phyloP scores from a whole-genome alignment of 2,888 invertebrate species.

The Xanthorhoe designata region DNA sequence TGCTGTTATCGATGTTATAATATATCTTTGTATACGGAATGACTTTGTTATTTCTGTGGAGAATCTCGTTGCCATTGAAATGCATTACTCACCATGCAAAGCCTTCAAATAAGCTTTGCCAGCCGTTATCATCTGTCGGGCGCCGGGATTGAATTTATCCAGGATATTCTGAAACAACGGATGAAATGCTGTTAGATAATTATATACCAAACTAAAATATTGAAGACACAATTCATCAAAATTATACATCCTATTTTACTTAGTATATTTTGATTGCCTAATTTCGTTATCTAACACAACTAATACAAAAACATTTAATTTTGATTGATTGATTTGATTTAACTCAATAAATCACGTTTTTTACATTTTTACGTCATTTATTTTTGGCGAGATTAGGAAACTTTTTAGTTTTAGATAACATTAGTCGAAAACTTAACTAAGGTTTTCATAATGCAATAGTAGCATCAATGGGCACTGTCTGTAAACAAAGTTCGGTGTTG shows the following conservation, averaged over 20 bases:
- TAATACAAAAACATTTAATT: too few relatives aligned
- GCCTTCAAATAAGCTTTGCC: conserved; percentile 98
- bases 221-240: conserved; percentile 4
- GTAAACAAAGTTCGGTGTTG: conserved; percentile 73
- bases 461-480: conserved; percentile 71
- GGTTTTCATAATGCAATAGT: conserved; percentile 58
- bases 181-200: conserved; percentile 19
- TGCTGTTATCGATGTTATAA: conserved; percentile 23
- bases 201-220: not conserved
- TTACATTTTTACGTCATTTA: conserved; percentile 35
- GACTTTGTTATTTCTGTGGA: conserved; percentile 17
- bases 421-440: conserved; percentile 40
- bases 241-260: not conserved
- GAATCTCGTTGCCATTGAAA: conserved; percentile 32
- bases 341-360: too few relatives aligned
- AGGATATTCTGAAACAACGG: conserved; percentile 95
- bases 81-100: conserved; percentile 92
- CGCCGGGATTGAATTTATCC: conserved; percentile 98
- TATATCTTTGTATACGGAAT: conserved; percentile 27
- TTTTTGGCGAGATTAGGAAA: conserved; percentile 37
- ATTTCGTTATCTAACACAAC: conserved; percentile 35
- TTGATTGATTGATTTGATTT: too few relatives aligned
- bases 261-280: conserved; percentile 33
- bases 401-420: too few relatives aligned
- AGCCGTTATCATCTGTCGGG: conserved; percentile 96